Conservation (phyloP, 2,113 vertebrate species). For the Centropus bengalensis region DNA sequence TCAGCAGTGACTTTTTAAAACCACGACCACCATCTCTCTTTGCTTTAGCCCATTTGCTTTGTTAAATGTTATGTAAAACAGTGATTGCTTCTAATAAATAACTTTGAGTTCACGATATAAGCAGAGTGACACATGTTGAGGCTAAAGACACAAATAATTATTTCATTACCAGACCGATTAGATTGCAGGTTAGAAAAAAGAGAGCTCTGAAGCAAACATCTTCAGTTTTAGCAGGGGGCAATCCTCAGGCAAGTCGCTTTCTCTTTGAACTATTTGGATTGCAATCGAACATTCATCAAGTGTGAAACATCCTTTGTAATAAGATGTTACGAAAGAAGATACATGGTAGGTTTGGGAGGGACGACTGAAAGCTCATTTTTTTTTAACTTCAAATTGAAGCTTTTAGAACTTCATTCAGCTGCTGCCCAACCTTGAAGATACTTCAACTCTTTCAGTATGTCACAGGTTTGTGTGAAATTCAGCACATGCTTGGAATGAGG, state of each 20-base stretch:
- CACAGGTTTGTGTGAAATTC: background rate
- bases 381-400: background rate
- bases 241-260: background rate
- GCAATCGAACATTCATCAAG: slow-evolving; percentile 14
- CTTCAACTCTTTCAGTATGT: background rate
- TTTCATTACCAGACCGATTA: slow-evolving; percentile 2
- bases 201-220: background rate
- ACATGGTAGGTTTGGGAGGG: background rate
- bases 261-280: slow-evolving; percentile 1
- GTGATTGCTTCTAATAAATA: background rate
- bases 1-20: background rate
- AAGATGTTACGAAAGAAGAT: background rate
- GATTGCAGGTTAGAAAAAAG: background rate
- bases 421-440: background rate
- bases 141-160: slow-evolving; percentile 27
- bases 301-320: slow-evolving; percentile 40
- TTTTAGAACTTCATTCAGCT: background rate
- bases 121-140: background rate
- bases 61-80: background rate
- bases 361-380: background rate
- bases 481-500: background rate
- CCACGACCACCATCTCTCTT: background rate
- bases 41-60: background rate
- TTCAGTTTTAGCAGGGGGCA: background rate
- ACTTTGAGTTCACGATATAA: background rate